Percentiles rank a stretch among this genome's conserved stretches.
Evolutionary conservation across 2,113 vertebrate species (phyloP).

Genomic region (Ivindomyrus marchei): DNA sequence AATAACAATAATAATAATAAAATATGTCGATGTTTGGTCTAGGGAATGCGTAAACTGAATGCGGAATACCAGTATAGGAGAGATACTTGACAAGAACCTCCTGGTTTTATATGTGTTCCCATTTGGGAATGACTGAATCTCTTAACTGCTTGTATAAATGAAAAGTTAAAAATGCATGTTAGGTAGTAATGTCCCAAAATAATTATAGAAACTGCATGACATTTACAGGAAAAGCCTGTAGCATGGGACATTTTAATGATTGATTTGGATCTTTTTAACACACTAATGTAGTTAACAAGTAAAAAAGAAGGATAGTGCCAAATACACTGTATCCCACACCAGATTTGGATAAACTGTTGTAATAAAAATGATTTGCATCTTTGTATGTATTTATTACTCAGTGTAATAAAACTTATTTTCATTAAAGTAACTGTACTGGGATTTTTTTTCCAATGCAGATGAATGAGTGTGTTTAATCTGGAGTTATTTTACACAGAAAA

Average conservation of each 20-base stretch:
- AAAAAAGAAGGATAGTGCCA: constrained; percentile 48
- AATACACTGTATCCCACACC: constrained; percentile 48
- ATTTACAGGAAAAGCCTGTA: constrained; percentile 70
- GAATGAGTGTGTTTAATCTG: background rate
- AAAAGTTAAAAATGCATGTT: constrained; percentile 57
- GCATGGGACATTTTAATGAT: constrained; percentile 53
- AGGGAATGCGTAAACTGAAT: constrained; percentile 9
- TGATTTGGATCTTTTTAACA: constrained; percentile 49
- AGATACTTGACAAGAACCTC: constrained; percentile 28
- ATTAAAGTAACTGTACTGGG: constrained; percentile 12
- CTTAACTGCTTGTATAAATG: constrained; percentile 25
- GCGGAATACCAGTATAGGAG: constrained; percentile 12
- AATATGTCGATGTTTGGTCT: constrained; percentile 13
- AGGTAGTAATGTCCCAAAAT: constrained; percentile 39
- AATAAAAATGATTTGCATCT: constrained; percentile 86
- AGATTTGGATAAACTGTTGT: constrained; percentile 53
- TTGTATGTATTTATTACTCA: constrained; percentile 99
- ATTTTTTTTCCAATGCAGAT: background rate
- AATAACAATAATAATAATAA: constrained; percentile 12
- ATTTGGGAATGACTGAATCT: constrained; percentile 32
- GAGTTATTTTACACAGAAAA: background rate
- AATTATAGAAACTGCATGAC: constrained; percentile 70
- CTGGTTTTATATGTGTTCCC: constrained; percentile 30
- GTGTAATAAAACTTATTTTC: constrained; percentile 70
- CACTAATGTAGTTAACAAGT: constrained; percentile 23